Evolutionary conservation across 2,888 invertebrate genomes (phyloP), one percentile per base, ranked within the genome.

Genomic region (Patella pellucida): DNA sequence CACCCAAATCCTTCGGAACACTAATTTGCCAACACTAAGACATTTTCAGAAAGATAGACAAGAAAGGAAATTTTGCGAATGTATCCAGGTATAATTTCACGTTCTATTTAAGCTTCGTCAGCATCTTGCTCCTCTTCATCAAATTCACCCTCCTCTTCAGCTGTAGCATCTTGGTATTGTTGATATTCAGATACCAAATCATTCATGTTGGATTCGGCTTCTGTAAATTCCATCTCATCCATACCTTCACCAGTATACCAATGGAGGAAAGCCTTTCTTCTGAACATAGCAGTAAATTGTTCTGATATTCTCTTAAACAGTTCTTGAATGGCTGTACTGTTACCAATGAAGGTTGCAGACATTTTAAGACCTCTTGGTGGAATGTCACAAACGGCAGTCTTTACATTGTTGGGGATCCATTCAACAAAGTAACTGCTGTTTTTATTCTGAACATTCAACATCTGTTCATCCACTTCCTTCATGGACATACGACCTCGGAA

Each of bases 221-320:
- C 97, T 76, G 96, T 96, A 92, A 97, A 97, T 92, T 97, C 97
- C 96, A 97, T 95, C 92, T 97, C 97, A 91, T 97, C 97, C 97
- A 97, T 97, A 79, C 97, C 97, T 92, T 97, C 97, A 75, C 97
- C 97, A 16, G 97, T 97, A 93, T 97, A 98, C 97, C 97, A 97
- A 93, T 97, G 97, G 91, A 97, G 94, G 94, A 97, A 97, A 90
- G 97, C 97, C 92, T 97, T 97, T 85, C 97, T 94, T 84, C 96
- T 94, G 93, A 97, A 97, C 97, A 97, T 97, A 74, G 96, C 97
- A 16, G 96, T 96, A 80, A 87, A 87, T 81, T 87, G 87, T 76
- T 88, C 87, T 7, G 84, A 83, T 41, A 87, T 79, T 41, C 56
- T 81, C 77, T 84, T 84, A 76, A 85, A 84, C 41, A 84, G 75